phyloP scores from a whole-genome alignment of 2,797 vertebrate species.

The Mallotus villosus region DNA sequence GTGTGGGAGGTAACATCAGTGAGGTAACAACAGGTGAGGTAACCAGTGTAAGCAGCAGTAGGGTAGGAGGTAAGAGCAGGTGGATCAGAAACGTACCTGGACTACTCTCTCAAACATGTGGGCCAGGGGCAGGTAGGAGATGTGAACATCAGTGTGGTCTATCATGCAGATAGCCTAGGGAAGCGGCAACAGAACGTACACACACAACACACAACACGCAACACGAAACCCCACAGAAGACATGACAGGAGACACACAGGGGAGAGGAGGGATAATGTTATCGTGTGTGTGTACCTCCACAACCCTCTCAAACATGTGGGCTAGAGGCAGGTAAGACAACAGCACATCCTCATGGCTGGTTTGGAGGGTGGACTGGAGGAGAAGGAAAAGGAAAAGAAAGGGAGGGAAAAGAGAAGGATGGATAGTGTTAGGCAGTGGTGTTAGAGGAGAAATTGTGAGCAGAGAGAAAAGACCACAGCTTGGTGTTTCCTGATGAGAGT shows the following conservation, averaged over 20 bases:
- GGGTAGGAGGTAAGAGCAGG: background rate
- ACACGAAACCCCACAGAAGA: background rate
- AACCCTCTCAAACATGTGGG: slow-evolving; percentile 85
- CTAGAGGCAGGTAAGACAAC: slow-evolving; percentile 94
- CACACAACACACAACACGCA: slow-evolving; percentile 57
- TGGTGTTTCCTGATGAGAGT: too few species aligned
- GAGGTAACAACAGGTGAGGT: background rate
- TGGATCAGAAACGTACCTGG: slow-evolving; percentile 67
- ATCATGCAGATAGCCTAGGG: slow-evolving; percentile 63
- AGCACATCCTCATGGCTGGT: slow-evolving; percentile 77
- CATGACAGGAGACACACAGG: background rate
- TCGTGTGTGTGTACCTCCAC: slow-evolving; percentile 73
- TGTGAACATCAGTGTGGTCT: slow-evolving; percentile 60
- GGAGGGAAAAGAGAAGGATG: slow-evolving; percentile 13
- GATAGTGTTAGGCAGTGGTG: background rate
- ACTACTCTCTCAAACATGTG: slow-evolving; percentile 80
- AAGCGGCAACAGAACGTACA: background rate
- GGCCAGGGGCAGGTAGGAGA: slow-evolving; percentile 81
- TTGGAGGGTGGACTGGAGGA: slow-evolving; percentile 53
- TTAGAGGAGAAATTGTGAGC: background rate
- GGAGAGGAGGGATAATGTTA: background rate
- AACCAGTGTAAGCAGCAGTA: background rate
- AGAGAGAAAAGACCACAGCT: background rate
- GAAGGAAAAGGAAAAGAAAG: slow-evolving; percentile 18
- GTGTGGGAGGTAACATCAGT: background rate